Base-by-base conservation (phyloP, 2,888 invertebrate genomes). In the Nemapogon koenigi region DNA sequence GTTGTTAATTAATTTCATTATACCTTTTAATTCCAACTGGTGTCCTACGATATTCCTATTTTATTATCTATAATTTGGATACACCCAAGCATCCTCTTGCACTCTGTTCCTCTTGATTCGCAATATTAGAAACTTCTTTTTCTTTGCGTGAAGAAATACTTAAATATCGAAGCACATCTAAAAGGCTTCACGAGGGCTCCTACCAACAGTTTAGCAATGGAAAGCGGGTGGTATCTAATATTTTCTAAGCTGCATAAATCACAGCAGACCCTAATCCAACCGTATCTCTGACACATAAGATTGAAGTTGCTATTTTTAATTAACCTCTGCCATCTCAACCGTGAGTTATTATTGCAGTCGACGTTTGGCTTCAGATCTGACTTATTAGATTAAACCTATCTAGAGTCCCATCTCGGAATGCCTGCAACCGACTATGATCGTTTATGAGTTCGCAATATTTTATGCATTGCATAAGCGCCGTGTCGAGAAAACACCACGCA, bases 251-350 rank as follows among this genome's bases (percentile, higher is more conserved):
- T 19, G 33, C 33, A 33, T 33, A 33, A 33, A 33, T 33, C 33
- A 33, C 14, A 4, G 7, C 16, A 14, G n/a, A 15, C 31, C 57
- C 53, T 59, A 64, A 71, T 70, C 66, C 61, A 59, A 59, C 58
- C 60, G 54, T 49, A 67, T 69, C 65, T 68, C 62, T 60, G 65
- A 66, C 67, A 64, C 58, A 53, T 59, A 52, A 60, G 61, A 70
- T 67, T 68, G 67, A 66, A 73, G 73, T 70, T 69, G 71, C 72
- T 70, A 71, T 76, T 78, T 78, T 78, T 76, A 78, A 76, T 78
- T 78, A 78, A 78, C 76, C 78, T 71, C 70, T 71, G 68, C 60
- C 70, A 63, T 63, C 66, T 64, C 65, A 62, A 64, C 61, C 55
- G 61, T 67, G 69, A 75, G 71, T 69, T 71, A 75, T 72, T 69